A percentile compares a stretch with the other conserved stretches of the same genome.
phyloP scores from a whole-genome alignment of 2,113 vertebrate genomes.

The Acanthisitta chloris region DNA sequence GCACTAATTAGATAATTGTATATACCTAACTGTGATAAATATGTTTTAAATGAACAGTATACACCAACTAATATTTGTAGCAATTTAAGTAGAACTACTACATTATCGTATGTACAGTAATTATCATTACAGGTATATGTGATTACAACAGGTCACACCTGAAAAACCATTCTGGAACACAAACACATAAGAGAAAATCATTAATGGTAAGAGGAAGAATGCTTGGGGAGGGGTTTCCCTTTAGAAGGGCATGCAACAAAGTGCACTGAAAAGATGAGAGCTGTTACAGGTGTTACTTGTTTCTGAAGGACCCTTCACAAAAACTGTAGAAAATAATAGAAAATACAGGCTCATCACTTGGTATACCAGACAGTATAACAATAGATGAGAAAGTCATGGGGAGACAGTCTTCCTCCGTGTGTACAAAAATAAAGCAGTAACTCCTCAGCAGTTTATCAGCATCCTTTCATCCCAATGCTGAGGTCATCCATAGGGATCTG shows the following conservation, averaged over 20 bases:
- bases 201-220: not conserved
- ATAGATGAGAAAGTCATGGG: not conserved
- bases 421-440: not conserved
- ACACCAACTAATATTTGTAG: not conserved
- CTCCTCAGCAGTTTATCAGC: not conserved
- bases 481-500: too few relatives aligned
- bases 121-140: not conserved
- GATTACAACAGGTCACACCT: not conserved
- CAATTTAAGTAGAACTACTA: not conserved
- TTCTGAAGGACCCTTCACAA: not conserved
- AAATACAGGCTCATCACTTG: not conserved
- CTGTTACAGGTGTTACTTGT: not conserved
- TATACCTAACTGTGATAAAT: not conserved
- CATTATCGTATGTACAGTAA: not conserved
- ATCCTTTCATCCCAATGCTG: not conserved
- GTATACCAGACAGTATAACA: not conserved
- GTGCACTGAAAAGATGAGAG: not conserved
- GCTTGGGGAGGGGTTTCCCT: not conserved
- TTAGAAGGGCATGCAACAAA: not conserved
- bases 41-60: not conserved
- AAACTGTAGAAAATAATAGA: not conserved
- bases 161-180: not conserved
- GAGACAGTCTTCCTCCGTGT: not conserved
- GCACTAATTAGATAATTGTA: not conserved
- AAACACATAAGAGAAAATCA: not conserved